Evolutionary conservation across 2,888 invertebrate species (phyloP).

Genomic region (Orthosia incerta): DNA sequence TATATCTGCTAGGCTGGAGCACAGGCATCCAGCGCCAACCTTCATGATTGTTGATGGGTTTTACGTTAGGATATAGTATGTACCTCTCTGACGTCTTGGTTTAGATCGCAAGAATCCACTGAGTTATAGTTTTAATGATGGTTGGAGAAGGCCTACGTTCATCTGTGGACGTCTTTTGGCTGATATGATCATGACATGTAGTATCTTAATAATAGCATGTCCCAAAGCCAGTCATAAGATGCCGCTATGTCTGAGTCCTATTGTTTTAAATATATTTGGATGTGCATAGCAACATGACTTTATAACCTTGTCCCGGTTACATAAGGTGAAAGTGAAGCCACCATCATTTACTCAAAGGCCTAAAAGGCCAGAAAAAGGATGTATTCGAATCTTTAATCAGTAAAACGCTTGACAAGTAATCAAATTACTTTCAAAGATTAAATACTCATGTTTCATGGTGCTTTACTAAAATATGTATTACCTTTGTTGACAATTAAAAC

Average conservation of each 20-base stretch:
- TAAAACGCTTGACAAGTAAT: not conserved
- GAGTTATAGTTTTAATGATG: not conserved
- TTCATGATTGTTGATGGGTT: constrained; percentile 66
- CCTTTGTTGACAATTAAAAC: no score
- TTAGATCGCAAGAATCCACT: not conserved
- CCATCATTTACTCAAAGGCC: no score
- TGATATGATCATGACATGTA: not conserved
- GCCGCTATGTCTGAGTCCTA: not conserved
- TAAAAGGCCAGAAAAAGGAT: not conserved
- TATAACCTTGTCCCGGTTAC: not conserved
- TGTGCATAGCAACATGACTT: not conserved
- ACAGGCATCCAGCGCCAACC: constrained; percentile 79
- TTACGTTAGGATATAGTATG: constrained; percentile 57
- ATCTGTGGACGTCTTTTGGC: not conserved
- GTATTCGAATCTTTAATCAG: not conserved
- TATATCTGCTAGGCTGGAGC: constrained; percentile 79
- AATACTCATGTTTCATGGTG: not conserved
- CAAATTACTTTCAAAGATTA: not conserved
- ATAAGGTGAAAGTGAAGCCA: not conserved
- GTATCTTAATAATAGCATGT: no score
- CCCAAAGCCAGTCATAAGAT: not conserved
- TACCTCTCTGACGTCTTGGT: not conserved
- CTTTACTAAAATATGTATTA: not conserved
- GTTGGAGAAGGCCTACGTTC: not conserved
- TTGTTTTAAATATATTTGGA: not conserved